These are phyloP conservation scores for Ormyrus rosae DNA, from an alignment of 2,888 invertebrate genomes.

Conservation along the genomic window DNA sequence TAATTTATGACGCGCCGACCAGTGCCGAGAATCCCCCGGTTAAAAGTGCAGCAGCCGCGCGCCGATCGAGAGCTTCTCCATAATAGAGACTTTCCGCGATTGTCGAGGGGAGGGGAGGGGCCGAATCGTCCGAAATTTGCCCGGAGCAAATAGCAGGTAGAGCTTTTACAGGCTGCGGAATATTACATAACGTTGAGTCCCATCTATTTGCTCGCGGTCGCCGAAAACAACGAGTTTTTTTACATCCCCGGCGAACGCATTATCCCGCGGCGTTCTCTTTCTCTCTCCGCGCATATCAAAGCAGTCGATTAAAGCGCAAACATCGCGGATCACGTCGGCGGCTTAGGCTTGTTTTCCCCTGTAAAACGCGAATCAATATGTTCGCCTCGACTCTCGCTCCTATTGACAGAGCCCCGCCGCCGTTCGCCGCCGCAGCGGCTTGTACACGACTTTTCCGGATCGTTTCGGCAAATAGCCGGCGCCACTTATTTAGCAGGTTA, in stretches of 20 bases:
- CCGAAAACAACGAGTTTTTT: slow-evolving; percentile 9
- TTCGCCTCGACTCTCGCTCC: background rate
- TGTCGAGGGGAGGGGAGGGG: no score
- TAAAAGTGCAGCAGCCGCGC: slow-evolving; percentile 12
- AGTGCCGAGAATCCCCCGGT: background rate
- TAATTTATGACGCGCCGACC: background rate
- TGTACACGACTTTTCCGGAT: background rate
- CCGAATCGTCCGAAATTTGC: no score
- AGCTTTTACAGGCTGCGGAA: no score
- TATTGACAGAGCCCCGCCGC: background rate
- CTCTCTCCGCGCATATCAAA: background rate
- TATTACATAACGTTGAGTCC: no score
- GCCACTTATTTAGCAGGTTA: background rate
- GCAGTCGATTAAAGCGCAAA: background rate
- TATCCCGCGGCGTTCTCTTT: no score
- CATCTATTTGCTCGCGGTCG: background rate
- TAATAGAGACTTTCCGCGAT: no score
- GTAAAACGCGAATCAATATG: slow-evolving; percentile 24
- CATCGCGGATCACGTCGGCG: background rate
- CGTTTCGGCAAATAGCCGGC: slow-evolving; percentile 19
- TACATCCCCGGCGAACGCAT: background rate
- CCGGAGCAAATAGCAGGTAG: no score
- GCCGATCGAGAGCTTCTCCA: background rate
- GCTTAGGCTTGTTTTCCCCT: slow-evolving; percentile 23
- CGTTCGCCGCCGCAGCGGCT: background rate